Conservation (phyloP, 2,113 vertebrate genomes). For the Eublepharis macularius region DNA sequence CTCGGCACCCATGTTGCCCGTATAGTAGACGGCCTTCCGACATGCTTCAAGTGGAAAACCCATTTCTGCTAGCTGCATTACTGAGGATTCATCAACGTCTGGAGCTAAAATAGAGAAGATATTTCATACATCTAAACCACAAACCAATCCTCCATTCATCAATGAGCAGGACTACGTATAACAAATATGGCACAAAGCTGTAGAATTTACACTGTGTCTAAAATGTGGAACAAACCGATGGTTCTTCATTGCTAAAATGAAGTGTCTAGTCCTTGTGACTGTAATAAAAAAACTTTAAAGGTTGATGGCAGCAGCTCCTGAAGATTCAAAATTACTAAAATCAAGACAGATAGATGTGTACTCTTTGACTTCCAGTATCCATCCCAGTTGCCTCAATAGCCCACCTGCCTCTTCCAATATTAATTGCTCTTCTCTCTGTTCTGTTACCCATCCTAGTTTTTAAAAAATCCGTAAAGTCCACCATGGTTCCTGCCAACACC, state of each 20-base stretch:
- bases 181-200: not conserved
- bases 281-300: not conserved
- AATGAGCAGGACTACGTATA: not conserved
- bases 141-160: not conserved
- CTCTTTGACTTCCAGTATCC: not conserved
- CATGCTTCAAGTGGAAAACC: conserved; percentile 96
- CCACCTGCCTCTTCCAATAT: not conserved
- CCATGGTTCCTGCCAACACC: no score
- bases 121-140: conserved; percentile 8
- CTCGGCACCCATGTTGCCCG: conserved; percentile 95
- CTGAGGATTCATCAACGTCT: conserved; percentile 93
- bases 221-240: not conserved
- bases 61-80: conserved; percentile 99
- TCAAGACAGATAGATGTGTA: not conserved
- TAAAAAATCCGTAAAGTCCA: not conserved
- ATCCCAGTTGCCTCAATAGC: not conserved
- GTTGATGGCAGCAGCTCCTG: not conserved
- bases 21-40: conserved; percentile 97
- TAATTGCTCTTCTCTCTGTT: not conserved
- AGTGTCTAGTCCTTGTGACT: not conserved
- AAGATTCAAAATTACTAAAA: not conserved
- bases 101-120: conserved; percentile 80
- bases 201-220: not conserved
- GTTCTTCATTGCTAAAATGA: not conserved
- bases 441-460: not conserved